A percentile compares a stretch with the other conserved stretches of the same genome.
phyloP scores from a whole-genome alignment of 2,888 invertebrate genomes.

The Nomada lathburiana region DNA sequence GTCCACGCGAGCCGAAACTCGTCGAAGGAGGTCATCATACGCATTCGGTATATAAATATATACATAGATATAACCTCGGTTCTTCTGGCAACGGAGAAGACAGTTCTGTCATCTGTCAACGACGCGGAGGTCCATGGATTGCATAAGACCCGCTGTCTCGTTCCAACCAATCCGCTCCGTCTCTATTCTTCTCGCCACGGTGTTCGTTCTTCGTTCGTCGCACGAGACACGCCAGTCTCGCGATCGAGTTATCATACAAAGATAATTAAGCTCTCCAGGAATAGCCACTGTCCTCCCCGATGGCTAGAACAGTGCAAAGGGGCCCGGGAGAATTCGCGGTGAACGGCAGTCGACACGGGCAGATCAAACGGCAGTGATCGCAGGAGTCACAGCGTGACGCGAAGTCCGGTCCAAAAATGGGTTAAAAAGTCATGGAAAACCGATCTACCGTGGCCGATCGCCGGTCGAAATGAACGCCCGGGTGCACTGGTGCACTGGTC shows the following conservation, averaged over 20 bases:
- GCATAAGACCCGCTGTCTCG: conserved; percentile 68
- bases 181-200: background rate
- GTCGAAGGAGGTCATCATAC: conserved; percentile 67
- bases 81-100: conserved; percentile 74
- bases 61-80: conserved; percentile 65
- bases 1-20: conserved; percentile 17
- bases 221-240: conserved; percentile 20
- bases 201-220: background rate
- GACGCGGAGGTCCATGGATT: conserved; percentile 77
- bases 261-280: conserved; percentile 66
- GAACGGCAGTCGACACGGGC: background rate
- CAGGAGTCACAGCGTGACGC: background rate
- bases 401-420: background rate
- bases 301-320: conserved; percentile 1
- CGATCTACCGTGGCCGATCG: background rate
- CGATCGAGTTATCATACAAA: conserved; percentile 63
- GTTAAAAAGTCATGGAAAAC: background rate
- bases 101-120: conserved; percentile 80
- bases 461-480: background rate
- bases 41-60: conserved; percentile 67
- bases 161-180: background rate
- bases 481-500: background rate
- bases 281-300: conserved; percentile 53
- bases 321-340: conserved; percentile 28
- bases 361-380: conserved; percentile 8